Base-by-base conservation (phyloP, 2,797 vertebrate species). In the Falco cherrug region DNA sequence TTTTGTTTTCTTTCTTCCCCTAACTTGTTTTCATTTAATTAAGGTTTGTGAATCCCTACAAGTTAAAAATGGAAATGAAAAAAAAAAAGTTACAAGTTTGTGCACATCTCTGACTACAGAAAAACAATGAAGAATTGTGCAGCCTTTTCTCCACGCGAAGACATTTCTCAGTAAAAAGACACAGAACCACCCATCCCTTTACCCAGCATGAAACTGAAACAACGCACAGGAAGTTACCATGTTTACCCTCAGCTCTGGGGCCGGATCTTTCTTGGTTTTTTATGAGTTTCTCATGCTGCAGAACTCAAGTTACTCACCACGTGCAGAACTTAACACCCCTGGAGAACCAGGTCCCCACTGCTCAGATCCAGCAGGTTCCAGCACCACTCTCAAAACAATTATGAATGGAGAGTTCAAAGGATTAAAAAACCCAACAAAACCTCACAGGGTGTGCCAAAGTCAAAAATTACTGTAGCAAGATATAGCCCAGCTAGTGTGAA, bases 141-240 rank as follows among this genome's bases (percentile, higher is more conserved):
- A 80, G 31, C 33, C 48, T 60, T 84, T 70, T 41, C 50, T 88
- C 28, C 16, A 10, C 1, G 1, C 54, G 67, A 83, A 33, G 59
- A 56, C 11, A 16, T 41, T 13, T 75, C 31, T 71, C 41, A 80
- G 22, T 71, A 20, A 61, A 61, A 48, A 64, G 48, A 53, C 48
- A 45, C 21, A 21, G 39, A 89, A 29, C 20, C 16, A 39, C 9
- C 2, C 8, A 6, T 53, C 60, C 65, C 65, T n/a, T 75, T 33
- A 69, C 37, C 37, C 41, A 65, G 35, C 4, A 11, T 0, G 1
- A 61, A 77, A 89, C 51, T 5, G 7, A 56, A 90, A 82, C 48
- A 64, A 3, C 0, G 0, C 0, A 4, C 39, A 77, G 65, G 53
- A 94, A 73, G 25, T 54, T 45, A 39, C 45, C 2, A 2, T 4